phyloP scores from a whole-genome alignment of 2,113 vertebrate genomes.

The Pontoporia blainvillei region DNA sequence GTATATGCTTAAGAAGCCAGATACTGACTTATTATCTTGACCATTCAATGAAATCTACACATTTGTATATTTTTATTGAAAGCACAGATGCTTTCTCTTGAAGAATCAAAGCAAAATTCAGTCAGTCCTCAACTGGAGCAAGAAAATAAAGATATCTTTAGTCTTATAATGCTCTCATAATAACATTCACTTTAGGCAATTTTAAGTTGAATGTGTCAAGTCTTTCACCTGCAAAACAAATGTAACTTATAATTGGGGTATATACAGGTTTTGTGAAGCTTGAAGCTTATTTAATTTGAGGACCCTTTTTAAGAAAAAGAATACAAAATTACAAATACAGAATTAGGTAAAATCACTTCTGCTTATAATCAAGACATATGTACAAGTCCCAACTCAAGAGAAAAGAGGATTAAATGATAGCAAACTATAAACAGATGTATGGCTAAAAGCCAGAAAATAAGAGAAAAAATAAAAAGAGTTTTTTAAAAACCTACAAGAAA shows the following conservation, averaged over 20 bases:
- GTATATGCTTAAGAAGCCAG: background rate
- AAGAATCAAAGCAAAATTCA: slow-evolving; percentile 3
- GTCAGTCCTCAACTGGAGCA: background rate
- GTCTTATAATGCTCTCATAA: background rate
- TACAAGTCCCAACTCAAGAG: background rate
- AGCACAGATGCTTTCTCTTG: background rate
- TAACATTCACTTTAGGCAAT: background rate
- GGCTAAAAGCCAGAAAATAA: background rate
- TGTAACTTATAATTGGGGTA: background rate
- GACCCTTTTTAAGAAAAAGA: background rate
- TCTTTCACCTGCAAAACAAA: slow-evolving; percentile 2
- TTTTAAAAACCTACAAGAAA: background rate
- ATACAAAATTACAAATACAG: background rate
- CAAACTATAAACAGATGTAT: slow-evolving; percentile 7
- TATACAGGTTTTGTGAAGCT: background rate
- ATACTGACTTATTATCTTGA: background rate
- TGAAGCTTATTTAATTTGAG: slow-evolving; percentile 32
- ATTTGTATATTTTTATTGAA: background rate
- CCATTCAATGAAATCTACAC: background rate
- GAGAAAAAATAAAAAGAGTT: background rate
- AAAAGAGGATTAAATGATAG: slow-evolving; percentile 15
- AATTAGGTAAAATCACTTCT: slow-evolving; percentile 20
- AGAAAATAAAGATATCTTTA: background rate
- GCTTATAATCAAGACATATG: background rate
- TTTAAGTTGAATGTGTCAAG: background rate